Percentiles rank a stretch among this genome's conserved stretches.
Evolutionary conservation across 2,888 invertebrate species (phyloP).

Genomic region (Entomobrya proxima): DNA sequence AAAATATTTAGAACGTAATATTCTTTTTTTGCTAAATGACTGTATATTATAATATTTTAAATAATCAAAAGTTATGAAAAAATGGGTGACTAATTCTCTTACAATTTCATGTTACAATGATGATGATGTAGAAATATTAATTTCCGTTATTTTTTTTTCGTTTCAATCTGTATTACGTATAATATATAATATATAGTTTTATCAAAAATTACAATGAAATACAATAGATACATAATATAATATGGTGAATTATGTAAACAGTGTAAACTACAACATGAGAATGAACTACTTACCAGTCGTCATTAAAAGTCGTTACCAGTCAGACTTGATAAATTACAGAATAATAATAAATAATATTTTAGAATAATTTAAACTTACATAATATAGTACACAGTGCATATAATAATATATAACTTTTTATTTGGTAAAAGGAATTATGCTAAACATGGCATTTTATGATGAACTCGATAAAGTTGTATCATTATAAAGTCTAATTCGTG

Average conservation of each 20-base stretch:
- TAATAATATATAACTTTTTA: conserved; percentile 15
- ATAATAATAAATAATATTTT: not conserved
- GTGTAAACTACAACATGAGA: conserved; percentile 7
- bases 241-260: conserved; percentile 3
- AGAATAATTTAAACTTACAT: conserved; percentile 19
- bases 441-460: conserved; percentile 25
- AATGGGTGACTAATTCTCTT: conserved; percentile 41
- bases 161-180: not conserved
- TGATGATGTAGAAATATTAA: conserved; percentile 23
- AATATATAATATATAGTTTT: not conserved
- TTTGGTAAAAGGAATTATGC: conserved; percentile 27
- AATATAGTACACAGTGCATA: too few species aligned
- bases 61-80: conserved; percentile 28
- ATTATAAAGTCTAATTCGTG: not conserved
- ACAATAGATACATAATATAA: not conserved
- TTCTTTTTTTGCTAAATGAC: not conserved
- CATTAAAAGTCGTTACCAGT: conserved; percentile 32
- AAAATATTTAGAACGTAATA: not conserved
- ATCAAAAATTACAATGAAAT: conserved; percentile 30
- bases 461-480: not conserved
- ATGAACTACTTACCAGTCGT: conserved; percentile 52
- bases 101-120: conserved; percentile 18
- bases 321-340: conserved; percentile 51
- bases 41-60: not conserved
- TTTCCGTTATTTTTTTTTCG: conserved; percentile 15